phyloP scores from a whole-genome alignment of 2,797 vertebrate genomes.

The Threskiornis aethiopicus region DNA sequence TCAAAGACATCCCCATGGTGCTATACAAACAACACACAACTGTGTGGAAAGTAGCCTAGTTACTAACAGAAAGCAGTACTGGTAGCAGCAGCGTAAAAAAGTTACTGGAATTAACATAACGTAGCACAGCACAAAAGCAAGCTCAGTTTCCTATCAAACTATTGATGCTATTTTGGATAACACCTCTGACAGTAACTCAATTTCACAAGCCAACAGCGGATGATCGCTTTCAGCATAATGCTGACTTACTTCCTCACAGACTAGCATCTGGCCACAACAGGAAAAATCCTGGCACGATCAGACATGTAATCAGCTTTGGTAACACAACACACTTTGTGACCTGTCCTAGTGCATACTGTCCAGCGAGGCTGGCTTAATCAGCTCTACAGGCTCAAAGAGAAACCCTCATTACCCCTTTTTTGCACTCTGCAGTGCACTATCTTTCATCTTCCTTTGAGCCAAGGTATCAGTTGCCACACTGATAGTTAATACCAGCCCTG shows the following conservation, averaged over 20 bases:
- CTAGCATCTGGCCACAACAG: background rate
- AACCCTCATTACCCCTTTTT: background rate
- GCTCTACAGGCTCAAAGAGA: background rate
- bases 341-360: background rate
- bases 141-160: background rate
- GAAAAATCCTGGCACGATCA: background rate
- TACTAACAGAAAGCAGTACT: background rate
- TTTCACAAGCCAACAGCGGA: background rate
- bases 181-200: background rate
- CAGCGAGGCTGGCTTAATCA: background rate
- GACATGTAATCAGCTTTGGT: background rate
- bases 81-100: background rate
- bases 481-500: background rate
- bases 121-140: background rate
- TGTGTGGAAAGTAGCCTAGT: background rate
- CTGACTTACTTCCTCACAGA: background rate
- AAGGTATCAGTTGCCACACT: background rate
- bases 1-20: background rate
- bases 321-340: background rate
- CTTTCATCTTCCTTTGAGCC: background rate
- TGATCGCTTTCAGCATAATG: background rate
- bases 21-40: background rate
- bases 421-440: background rate
- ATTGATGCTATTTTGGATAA: background rate
- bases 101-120: background rate